Conservation (phyloP, 2,888 invertebrate species). For the Rhimphoctona megacephalus region DNA sequence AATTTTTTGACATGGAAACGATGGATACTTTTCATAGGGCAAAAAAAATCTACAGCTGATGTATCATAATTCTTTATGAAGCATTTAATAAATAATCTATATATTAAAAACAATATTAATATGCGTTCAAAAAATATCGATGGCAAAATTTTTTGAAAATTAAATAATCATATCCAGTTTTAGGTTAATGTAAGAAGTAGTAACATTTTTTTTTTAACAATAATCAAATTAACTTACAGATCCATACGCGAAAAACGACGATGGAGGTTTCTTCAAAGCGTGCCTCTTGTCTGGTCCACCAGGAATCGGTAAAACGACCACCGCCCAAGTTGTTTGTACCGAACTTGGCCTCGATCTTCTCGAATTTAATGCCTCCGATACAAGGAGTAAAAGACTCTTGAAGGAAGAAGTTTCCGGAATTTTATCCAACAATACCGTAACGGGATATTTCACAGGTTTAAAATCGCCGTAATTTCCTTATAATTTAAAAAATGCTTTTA, state of each 20-base stretch:
- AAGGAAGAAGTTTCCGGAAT: constrained; percentile 94
- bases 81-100: no score
- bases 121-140: neutral
- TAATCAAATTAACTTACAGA: constrained; percentile 70
- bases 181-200: neutral
- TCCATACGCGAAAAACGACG: constrained; percentile 92
- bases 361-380: constrained; percentile 99
- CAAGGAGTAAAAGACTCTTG: constrained; percentile 94
- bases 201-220: neutral
- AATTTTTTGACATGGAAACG: no score
- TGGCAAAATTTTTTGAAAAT: neutral
- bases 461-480: neutral
- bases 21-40: no score
- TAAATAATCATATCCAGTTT: neutral
- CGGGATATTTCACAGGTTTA: constrained; percentile 89
- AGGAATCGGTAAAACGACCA: constrained; percentile 98
- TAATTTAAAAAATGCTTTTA: neutral
- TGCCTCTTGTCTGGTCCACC: constrained; percentile 98
- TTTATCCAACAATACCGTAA: constrained; percentile 91
- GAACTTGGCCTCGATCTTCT: constrained; percentile 95
- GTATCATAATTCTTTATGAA: no score
- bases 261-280: constrained; percentile 96
- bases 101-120: no score
- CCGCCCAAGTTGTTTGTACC: constrained; percentile 94
- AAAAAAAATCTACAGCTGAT: no score